A percentile compares a stretch with the other conserved stretches of the same genome.
phyloP scores from a whole-genome alignment of 2,797 vertebrate species.

The Nothura maculosa region DNA sequence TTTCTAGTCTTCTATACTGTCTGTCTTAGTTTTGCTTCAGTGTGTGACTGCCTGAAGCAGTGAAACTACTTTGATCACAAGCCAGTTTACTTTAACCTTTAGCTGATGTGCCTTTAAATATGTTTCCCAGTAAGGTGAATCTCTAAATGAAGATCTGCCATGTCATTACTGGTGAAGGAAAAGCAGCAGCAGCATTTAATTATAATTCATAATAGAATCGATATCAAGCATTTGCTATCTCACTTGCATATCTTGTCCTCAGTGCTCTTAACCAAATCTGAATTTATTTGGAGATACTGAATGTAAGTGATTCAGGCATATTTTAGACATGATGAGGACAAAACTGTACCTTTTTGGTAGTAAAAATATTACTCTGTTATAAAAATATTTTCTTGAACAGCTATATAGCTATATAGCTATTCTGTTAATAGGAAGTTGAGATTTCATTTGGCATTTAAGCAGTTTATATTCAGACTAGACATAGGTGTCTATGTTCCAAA shows the following conservation, averaged over 20 bases:
- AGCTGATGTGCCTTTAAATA: background rate
- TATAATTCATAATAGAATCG: background rate
- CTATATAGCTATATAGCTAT: background rate
- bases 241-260: background rate
- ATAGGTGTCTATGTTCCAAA: background rate
- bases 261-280: background rate
- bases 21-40: background rate
- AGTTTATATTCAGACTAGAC: background rate
- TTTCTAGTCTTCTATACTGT: background rate
- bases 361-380: constrained; percentile 7
- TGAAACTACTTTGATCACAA: background rate
- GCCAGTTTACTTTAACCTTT: background rate
- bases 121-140: background rate
- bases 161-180: background rate
- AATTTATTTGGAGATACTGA: constrained; percentile 9
- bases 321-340: background rate
- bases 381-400: background rate
- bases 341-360: background rate
- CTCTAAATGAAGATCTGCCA: background rate
- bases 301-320: background rate
- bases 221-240: background rate
- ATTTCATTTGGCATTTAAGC: background rate
- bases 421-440: background rate
- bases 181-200: constrained; percentile 16
- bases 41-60: background rate